Evolutionary conservation across 2,888 invertebrate genomes (phyloP).

Genomic region (Harmothoe impar): DNA sequence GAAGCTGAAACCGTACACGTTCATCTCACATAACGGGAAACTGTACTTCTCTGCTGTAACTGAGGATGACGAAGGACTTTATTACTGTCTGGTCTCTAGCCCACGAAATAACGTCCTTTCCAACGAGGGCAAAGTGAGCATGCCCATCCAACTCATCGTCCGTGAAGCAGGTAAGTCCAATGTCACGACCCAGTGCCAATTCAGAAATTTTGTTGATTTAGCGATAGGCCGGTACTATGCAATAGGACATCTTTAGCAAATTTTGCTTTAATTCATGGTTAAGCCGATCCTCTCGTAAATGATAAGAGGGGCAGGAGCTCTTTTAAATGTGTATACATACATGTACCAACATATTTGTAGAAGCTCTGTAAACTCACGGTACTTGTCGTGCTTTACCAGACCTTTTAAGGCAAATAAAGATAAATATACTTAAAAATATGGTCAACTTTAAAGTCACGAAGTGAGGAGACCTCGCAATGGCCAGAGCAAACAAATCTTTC

Average conservation of each 20-base stretch:
- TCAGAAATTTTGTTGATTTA: too few relatives aligned
- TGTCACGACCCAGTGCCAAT: not conserved
- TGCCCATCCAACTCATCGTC: conserved; percentile 77
- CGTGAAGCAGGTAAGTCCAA: conserved; percentile 74
- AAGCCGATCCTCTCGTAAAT: too few relatives aligned
- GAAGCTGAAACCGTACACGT: conserved; percentile 90
- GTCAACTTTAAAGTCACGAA: too few relatives aligned
- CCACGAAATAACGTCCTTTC: conserved; percentile 73
- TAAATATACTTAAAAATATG: not conserved
- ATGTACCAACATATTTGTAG: too few relatives aligned
- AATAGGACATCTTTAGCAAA: not conserved
- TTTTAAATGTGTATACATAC: too few relatives aligned
- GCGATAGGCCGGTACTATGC: too few relatives aligned
- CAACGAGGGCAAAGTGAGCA: conserved; percentile 74
- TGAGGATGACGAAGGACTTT: conserved; percentile 86
- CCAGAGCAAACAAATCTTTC: too few relatives aligned
- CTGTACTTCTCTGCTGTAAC: conserved; percentile 97
- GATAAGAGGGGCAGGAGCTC: too few relatives aligned
- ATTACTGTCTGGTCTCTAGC: conserved; percentile 73
- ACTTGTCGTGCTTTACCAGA: too few relatives aligned
- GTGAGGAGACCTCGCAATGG: too few relatives aligned
- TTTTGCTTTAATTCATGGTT: not conserved
- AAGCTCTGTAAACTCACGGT: too few relatives aligned
- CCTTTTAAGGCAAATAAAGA: too few relatives aligned
- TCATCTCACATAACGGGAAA: conserved; percentile 96